Conservation (phyloP, 2,797 vertebrate species). For the Morus bassanus region DNA sequence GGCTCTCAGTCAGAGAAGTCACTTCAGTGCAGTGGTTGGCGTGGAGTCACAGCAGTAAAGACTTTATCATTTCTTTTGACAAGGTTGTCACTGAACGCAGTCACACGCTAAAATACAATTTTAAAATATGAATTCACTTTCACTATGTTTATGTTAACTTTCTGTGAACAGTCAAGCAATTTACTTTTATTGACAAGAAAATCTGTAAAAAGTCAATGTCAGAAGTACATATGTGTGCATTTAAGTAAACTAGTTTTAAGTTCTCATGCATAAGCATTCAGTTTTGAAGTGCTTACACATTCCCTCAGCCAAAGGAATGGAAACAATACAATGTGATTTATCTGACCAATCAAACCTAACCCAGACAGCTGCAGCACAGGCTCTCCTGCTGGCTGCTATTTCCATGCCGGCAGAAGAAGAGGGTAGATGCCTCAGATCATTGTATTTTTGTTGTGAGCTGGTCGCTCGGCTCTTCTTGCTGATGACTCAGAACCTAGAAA, state of each 20-base stretch:
- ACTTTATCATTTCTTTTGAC: not conserved
- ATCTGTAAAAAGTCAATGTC: conserved; percentile 53
- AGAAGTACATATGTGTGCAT: conserved; percentile 58
- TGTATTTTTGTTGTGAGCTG: not conserved
- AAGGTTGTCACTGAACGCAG: not conserved
- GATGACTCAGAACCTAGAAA: not conserved
- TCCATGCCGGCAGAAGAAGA: not conserved
- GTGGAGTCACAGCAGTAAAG: not conserved
- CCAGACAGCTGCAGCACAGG: conserved; percentile 43
- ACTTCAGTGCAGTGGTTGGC: not conserved
- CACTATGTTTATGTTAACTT: conserved; percentile 33
- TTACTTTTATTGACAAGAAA: conserved; percentile 60
- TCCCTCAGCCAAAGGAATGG: conserved; percentile 58
- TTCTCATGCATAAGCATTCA: conserved; percentile 58
- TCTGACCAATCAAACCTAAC: conserved; percentile 61
- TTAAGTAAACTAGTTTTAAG: conserved; percentile 54
- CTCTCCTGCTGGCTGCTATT: conserved; percentile 47
- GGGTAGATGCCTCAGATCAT: not conserved
- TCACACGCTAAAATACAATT: not conserved
- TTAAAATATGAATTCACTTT: not conserved
- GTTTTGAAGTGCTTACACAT: conserved; percentile 64
- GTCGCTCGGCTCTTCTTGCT: not conserved
- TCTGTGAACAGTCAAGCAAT: conserved; percentile 47
- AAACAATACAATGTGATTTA: conserved; percentile 68
- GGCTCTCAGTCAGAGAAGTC: not conserved